Evolutionary conservation across 2,797 vertebrate genomes (phyloP), one percentile per base, ranked within the genome.

Genomic region (Fistularia tabacaria): DNA sequence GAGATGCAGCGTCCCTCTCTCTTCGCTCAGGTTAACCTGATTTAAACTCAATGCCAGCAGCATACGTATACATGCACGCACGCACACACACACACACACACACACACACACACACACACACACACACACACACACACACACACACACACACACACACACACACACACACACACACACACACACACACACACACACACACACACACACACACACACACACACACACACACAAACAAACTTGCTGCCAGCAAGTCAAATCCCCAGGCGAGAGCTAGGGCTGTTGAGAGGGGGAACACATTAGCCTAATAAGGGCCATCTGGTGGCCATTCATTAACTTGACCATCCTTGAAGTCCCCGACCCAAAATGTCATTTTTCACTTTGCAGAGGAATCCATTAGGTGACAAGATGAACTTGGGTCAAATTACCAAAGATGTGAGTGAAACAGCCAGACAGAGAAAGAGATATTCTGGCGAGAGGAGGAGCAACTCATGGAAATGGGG

Each of bases 241-340:
- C 83, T 87, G 82, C 68, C 81, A 79, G 80, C 59, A 7, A 81
- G 79, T 74, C 51, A 45, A 49, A 80, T 89, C 83, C 88, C 85
- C 69, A 74, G 83, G 83, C 81, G 86, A 84, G 70, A 62, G 66
- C 62, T 41, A 66, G 58, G 74, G 82, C 84, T 76, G 83, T 70
- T 63, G 84, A 86, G 84, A 80, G 75, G 77, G 79, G 64, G 81
- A 85, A 81, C 83, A 82, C 90, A 90, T 90, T 92, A 91, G 85
- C 87, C 88, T 92, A 91, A 91, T 91, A 91, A 88, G 84, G 82
- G 82, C 89, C 91, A 92, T 92, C 90, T 92, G 91, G 84, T 90
- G 84, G 85, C 85, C 87, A 91, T 92, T 91, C 90, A 92, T 91
- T 91, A 91, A 86, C 82, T 88, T 86, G 83, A 89, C 85, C 88